Evolutionary conservation across 2,113 vertebrate genomes (phyloP).

Genomic region (Potamarius usumacintae): DNA sequence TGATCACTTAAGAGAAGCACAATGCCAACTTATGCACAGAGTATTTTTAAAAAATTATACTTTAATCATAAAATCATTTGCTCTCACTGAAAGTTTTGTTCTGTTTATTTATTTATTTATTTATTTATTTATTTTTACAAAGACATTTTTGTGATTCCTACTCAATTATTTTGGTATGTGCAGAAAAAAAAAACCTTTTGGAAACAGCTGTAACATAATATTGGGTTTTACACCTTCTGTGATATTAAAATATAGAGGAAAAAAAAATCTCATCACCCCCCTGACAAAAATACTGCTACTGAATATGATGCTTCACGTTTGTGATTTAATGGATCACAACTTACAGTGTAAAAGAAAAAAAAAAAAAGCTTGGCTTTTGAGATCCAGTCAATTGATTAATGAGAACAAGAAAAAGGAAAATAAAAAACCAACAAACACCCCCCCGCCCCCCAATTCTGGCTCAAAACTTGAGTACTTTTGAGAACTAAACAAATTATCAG

Average conservation of each 20-base stretch:
- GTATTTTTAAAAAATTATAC: background rate
- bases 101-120: background rate
- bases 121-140: background rate
- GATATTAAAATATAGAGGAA: background rate
- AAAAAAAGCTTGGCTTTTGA: background rate
- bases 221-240: background rate
- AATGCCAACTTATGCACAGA: background rate
- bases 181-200: slow-evolving; percentile 2
- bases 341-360: background rate
- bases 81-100: background rate
- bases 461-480: background rate
- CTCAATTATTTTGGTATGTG: background rate
- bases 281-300: background rate
- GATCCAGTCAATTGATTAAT: background rate
- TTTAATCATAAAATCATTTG: background rate
- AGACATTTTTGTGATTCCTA: background rate
- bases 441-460: background rate
- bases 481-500: background rate
- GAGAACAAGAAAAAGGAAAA: background rate
- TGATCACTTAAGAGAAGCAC: background rate
- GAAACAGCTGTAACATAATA: slow-evolving; percentile 17
- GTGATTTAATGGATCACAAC: background rate
- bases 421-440: background rate
- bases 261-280: background rate
- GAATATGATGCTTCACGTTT: background rate